phyloP scores from a whole-genome alignment of 2,797 vertebrate genomes.

The Anableps anableps region DNA sequence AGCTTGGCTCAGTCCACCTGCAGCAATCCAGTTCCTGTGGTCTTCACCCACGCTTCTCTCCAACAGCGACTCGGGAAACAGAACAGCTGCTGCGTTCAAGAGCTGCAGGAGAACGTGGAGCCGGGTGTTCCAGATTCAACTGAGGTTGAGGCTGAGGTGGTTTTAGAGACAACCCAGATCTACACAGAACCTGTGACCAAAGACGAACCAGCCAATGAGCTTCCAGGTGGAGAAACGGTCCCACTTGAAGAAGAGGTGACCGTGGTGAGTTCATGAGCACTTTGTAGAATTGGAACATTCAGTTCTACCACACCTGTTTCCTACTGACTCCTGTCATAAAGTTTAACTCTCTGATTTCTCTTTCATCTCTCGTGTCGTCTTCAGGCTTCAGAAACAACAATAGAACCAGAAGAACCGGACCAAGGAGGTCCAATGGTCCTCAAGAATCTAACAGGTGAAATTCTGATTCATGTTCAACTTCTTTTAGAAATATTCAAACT shows the following conservation, averaged over 20 bases:
- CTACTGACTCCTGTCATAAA: neutral
- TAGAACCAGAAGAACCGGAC: neutral
- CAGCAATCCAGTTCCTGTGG: conserved; percentile 31
- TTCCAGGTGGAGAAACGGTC: conserved; percentile 15
- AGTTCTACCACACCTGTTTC: neutral
- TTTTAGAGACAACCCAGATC: conserved; percentile 13
- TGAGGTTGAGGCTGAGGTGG: conserved; percentile 7
- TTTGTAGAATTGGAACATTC: neutral
- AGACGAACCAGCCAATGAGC: conserved; percentile 2
- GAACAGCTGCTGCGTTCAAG: neutral
- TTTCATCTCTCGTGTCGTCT: neutral
- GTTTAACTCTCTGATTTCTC: neutral
- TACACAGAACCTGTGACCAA: conserved; percentile 19
- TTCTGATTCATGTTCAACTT: neutral
- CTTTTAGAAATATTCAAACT: neutral
- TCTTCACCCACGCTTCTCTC: conserved; percentile 44
- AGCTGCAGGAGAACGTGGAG: neutral
- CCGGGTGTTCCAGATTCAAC: neutral
- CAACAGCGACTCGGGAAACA: conserved; percentile 6
- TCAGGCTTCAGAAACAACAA: conserved; percentile 23
- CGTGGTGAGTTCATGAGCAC: conserved; percentile 26
- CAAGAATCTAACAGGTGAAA: conserved; percentile 8
- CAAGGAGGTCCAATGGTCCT: neutral
- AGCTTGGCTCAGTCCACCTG: conserved; percentile 17
- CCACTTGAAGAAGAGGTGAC: neutral